Percentiles rank a stretch among this genome's conserved stretches.
These are phyloP conservation scores for Brachynemurus nebulosus DNA, from an alignment of 2,888 invertebrate species.

Conservation along the genomic window DNA sequence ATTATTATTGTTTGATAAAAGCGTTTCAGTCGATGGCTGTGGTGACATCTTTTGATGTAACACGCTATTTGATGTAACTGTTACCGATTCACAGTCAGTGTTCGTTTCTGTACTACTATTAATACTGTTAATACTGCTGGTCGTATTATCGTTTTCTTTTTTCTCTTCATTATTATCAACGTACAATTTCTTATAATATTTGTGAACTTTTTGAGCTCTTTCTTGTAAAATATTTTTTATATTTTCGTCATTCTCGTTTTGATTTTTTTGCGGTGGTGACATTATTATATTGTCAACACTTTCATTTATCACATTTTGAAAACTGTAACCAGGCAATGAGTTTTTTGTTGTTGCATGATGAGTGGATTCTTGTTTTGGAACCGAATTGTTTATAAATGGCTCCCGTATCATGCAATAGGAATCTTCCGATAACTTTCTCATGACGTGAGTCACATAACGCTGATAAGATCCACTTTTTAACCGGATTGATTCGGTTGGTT, in stretches of 20 bases:
- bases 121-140: neutral
- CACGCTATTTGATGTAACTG: too few relatives aligned
- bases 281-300: constrained; percentile 5
- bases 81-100: neutral
- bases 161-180: neutral
- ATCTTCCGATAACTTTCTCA: constrained; percentile 5
- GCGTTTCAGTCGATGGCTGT: neutral
- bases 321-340: constrained; percentile 7
- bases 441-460: constrained; percentile 4
- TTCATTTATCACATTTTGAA: constrained; percentile 6
- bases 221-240: constrained; percentile 1
- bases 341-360: neutral
- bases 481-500: neutral
- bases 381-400: neutral
- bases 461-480: constrained; percentile 6
- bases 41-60: neutral
- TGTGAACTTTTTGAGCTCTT: neutral
- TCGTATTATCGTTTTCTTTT: neutral
- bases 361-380: neutral
- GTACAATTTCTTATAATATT: constrained; percentile 2
- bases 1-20: neutral
- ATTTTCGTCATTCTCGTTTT: neutral
- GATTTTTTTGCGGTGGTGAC: neutral
- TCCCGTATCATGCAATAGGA: neutral
- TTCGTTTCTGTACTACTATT: neutral